Conservation (phyloP, 2,113 vertebrate genomes). For the cat (Felis catus) region F.catus_Fca126_mat1.0 CM031420.1:40474501-40475000, state of each 20-base stretch:
- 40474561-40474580: background rate
- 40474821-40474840: background rate
- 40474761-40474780: background rate
- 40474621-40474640: background rate
- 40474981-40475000: background rate
- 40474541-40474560: background rate
- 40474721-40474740: background rate
- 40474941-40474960: background rate
- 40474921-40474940: background rate
- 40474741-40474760: background rate
- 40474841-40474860: background rate
- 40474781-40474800: background rate
- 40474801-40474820: background rate
- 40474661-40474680: background rate
- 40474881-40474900: background rate
- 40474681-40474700: background rate
- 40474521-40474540: background rate
- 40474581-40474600: background rate
- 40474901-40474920: background rate
- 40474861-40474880: background rate
- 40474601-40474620: background rate
- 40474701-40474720: background rate
- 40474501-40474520: background rate
- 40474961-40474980: background rate
- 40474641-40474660: background rate